Evolutionary conservation across 2,888 invertebrate genomes (phyloP), one percentile per base, ranked within the genome.

Genomic region (Brachypalpus laphriformis): DNA sequence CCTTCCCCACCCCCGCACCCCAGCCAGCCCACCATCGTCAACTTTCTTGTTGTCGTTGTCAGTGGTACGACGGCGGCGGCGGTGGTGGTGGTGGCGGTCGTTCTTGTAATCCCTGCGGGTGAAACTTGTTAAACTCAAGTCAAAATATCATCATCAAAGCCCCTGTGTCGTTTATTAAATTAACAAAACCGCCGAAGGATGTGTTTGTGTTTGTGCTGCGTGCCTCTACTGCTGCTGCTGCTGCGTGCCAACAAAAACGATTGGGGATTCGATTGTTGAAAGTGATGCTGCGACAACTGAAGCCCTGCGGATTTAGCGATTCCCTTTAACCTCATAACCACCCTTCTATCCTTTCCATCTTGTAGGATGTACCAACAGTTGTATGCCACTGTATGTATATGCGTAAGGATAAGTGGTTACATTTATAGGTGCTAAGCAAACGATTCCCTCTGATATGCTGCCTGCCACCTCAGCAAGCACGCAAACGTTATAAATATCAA

Each of bases 141-240:
- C 77, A 82, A 82, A 82, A 77, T 77, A 82, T 82, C 77, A 82
- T 72, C 77, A 72, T 82, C 82, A 82, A 82, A 77, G 77, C 66
- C 61, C 70, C 37, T 66, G 61, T 82, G 72, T 66, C 66, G 66
- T 77, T 82, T 82, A 82, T 82, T 82, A 82, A 82, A 82, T 82
- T 82, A 82, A 77, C 51, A 76, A 66, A 82, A 66, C 66, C 66
- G 77, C 82, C 66, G 18, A 66, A 82, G 72, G 77, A 59, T 77
- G 59, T 59, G 72, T 66, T 77, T 76, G 49, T 22, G 31, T 61
- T 47, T 5, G 14, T 20, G 65, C 18, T 34, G 40, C 49, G 66
- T 59, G 65, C 31, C n/a, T n/a, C n/a, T n/a, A n/a, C n/a, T n/a
- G n/a, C n/a, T n/a, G n/a, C n/a, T n/a, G n/a, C n/a, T n/a, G 18